A percentile compares a stretch with the other conserved stretches of the same genome.
Conservation (phyloP, 2,113 vertebrate species). For the Sphyrna mokarran region DNA sequence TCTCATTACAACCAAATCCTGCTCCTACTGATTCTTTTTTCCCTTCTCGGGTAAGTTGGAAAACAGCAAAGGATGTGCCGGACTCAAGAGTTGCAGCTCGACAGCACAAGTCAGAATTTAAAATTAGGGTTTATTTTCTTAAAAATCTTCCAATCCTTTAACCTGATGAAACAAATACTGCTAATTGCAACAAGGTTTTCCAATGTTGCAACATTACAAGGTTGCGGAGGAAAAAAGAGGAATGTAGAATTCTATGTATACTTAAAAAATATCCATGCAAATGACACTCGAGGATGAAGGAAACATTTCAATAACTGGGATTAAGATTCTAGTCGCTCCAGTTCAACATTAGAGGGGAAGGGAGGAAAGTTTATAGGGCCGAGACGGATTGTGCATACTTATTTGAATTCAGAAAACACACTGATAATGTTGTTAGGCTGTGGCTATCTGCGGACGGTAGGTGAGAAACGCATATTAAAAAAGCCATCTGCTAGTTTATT, state of each 20-base stretch:
- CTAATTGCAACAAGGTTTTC: neutral
- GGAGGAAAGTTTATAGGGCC: neutral
- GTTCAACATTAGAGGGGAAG: neutral
- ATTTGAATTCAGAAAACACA: neutral
- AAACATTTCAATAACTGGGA: neutral
- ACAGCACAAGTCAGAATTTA: neutral
- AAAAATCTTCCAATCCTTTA: neutral
- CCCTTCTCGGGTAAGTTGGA: neutral
- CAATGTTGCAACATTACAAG: neutral
- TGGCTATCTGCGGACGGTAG: neutral
- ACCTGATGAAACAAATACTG: neutral
- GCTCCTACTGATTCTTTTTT: neutral
- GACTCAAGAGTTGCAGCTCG: neutral
- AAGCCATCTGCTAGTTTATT: neutral
- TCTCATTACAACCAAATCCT: neutral
- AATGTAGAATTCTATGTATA: neutral
- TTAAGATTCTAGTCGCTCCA: neutral
- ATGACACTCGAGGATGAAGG: neutral
- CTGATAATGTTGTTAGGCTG: neutral
- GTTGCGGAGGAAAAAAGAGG: no score
- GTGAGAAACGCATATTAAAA: neutral
- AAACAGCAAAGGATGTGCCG: neutral
- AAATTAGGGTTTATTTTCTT: neutral
- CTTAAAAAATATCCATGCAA: neutral
- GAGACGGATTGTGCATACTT: neutral